Evolutionary conservation across 2,113 vertebrate species (phyloP), one percentile per base, ranked within the genome.

Genomic region (Anguilla rostrata): DNA sequence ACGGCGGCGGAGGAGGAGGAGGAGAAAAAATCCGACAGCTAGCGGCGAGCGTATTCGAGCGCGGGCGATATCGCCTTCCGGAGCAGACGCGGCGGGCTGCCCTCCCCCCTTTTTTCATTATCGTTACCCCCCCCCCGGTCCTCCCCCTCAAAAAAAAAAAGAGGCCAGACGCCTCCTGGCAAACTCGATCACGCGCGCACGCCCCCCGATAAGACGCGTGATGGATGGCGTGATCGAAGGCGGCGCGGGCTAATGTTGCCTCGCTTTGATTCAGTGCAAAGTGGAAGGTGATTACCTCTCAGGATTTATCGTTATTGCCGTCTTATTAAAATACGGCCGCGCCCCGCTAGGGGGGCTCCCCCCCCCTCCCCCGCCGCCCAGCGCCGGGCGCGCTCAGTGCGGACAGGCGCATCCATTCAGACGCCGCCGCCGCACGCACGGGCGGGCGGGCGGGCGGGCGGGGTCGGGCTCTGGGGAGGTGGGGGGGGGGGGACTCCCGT

Each of bases 261-360:
- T 86, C 85, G 89, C 90, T 91, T 91, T 91, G 82, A 92, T 87
- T 88, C 89, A 90, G 91, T 88, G 90, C 89, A 60, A 88, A 92
- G 87, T 80, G 89, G 90, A 78, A 57, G 78, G 89, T 93, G 93
- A 95, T 95, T 94, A 94, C 92, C 91, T 90, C 89, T 89, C 87
- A 89, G 91, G 94, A 95, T 95, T 95, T 94, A 95, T 94, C 92
- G 92, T 94, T 93, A 95, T 94, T 90, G 90, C 91, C 83, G 87
- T 91, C 92, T 93, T 94, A 95, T 94, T 94, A 94, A 91, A 93
- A 92, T 93, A 93, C 89, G 92, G 87, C 89, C 90, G 88, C 89
- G 89, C 88, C 83, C 88, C 83, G 86, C 89, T 56, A 20, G 41
- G 40, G 34, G 34, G 34, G 34, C 34, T 34, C 60, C 78, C 43